These are phyloP conservation scores for Garrulus glandarius DNA, from an alignment of 2,797 vertebrate species.

Conservation along the genomic window DNA sequence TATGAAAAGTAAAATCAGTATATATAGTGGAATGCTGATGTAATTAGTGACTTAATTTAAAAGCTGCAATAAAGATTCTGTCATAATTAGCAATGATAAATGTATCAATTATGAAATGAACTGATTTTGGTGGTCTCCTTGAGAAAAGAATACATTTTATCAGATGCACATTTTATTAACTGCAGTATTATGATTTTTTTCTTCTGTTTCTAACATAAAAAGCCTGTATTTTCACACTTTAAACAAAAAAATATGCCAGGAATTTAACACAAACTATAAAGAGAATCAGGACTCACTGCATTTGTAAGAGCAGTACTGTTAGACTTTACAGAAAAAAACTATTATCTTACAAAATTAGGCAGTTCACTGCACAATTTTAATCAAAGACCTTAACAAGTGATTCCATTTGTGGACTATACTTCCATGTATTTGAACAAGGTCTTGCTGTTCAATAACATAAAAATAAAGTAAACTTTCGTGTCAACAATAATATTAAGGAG, in stretches of 20 bases:
- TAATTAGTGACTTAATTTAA: background rate
- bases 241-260: background rate
- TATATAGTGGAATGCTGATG: background rate
- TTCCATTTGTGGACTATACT: background rate
- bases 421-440: background rate
- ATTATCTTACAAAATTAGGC: background rate
- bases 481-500: background rate
- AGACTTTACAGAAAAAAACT: background rate
- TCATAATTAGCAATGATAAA: background rate
- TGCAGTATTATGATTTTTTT: background rate
- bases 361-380: background rate
- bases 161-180: background rate
- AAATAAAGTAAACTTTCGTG: background rate
- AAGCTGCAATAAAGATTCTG: background rate
- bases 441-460: background rate
- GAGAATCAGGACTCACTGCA: background rate
- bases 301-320: background rate
- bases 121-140: background rate
- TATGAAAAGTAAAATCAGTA: background rate
- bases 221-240: background rate
- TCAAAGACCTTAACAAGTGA: background rate
- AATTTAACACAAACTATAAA: background rate
- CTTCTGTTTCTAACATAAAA: background rate
- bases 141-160: background rate
- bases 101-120: background rate